Percentiles rank a stretch among this genome's conserved stretches.
Evolutionary conservation across 2,797 vertebrate genomes (phyloP).

Genomic region (Pantherophis vulpinus): DNA sequence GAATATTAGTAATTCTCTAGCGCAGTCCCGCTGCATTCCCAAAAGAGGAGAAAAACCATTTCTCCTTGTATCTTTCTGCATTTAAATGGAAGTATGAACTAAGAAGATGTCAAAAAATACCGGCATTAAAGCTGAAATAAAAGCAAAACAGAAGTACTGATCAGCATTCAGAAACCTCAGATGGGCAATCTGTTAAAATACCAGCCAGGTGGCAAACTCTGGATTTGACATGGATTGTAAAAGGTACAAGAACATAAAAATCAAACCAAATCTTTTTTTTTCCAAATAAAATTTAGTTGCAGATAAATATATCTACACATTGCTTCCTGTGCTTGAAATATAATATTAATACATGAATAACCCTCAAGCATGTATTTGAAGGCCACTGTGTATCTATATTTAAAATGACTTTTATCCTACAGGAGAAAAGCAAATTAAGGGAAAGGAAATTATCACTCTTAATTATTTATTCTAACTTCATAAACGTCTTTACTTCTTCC

Average conservation of each 20-base stretch:
- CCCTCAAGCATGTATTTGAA: neutral
- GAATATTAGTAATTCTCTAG: slow-evolving; percentile 1
- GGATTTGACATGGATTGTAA: slow-evolving; percentile 2
- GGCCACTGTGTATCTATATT: neutral
- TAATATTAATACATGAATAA: neutral
- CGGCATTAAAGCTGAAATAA: neutral
- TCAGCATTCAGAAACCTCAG: neutral
- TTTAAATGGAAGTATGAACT: slow-evolving; percentile 18
- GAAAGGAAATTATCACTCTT: neutral
- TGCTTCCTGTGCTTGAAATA: neutral
- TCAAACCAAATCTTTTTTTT: neutral
- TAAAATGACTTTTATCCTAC: neutral
- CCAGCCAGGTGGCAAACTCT: neutral
- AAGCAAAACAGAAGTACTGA: slow-evolving; percentile 1
- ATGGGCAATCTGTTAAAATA: neutral
- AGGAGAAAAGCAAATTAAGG: neutral
- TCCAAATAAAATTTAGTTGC: neutral
- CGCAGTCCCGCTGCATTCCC: neutral
- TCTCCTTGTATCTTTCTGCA: neutral
- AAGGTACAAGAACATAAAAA: neutral
- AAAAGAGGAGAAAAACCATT: neutral
- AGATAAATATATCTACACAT: neutral
- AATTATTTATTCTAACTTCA: neutral
- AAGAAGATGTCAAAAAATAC: neutral
- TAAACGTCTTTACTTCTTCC: neutral